Percentiles rank a stretch among this genome's conserved stretches.
Conservation (phyloP, 1,140 invertebrate genomes). For the Caenorhabditis latens region DNA sequence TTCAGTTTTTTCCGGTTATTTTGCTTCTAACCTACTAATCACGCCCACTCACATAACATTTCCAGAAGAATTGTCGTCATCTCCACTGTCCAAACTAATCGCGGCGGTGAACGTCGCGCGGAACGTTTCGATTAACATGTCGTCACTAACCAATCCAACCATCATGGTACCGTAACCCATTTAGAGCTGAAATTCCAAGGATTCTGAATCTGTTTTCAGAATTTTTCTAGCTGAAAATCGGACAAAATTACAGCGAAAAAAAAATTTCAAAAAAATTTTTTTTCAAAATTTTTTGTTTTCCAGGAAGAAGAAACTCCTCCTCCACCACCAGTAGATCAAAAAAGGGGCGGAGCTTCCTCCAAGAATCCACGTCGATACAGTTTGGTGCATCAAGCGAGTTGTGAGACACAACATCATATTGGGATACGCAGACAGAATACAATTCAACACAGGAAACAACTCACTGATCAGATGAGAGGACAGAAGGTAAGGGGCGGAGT, state of each 20-base stretch:
- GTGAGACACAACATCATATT: slow-evolving; percentile 58
- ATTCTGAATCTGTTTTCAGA: too few relatives aligned
- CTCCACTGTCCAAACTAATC: not conserved
- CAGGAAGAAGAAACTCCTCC: not conserved
- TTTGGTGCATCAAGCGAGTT: slow-evolving; percentile 62
- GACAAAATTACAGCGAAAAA: not conserved
- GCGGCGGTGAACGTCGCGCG: slow-evolving; percentile 21
- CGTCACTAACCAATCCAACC: slow-evolving; percentile 33
- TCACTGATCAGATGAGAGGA: slow-evolving; percentile 67
- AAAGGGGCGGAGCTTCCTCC: too few relatives aligned
- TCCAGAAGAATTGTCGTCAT: slow-evolving; percentile 19
- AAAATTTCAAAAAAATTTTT: not conserved
- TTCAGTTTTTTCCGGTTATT: too few relatives aligned
- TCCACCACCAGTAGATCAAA: too few relatives aligned
- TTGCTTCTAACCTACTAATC: too few relatives aligned
- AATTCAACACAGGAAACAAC: slow-evolving; percentile 67
- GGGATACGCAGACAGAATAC: slow-evolving; percentile 71
- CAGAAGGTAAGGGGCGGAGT: slow-evolving; percentile 65
- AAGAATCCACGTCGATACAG: slow-evolving; percentile 58
- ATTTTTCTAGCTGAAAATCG: too few relatives aligned
- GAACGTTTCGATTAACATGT: slow-evolving; percentile 49
- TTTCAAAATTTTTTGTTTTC: not conserved
- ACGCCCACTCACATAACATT: not conserved
- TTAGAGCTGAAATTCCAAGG: not conserved
- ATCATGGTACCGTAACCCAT: not conserved